phyloP scores from a whole-genome alignment of 2,113 vertebrate species.

The Piliocolobus tephrosceles region DNA sequence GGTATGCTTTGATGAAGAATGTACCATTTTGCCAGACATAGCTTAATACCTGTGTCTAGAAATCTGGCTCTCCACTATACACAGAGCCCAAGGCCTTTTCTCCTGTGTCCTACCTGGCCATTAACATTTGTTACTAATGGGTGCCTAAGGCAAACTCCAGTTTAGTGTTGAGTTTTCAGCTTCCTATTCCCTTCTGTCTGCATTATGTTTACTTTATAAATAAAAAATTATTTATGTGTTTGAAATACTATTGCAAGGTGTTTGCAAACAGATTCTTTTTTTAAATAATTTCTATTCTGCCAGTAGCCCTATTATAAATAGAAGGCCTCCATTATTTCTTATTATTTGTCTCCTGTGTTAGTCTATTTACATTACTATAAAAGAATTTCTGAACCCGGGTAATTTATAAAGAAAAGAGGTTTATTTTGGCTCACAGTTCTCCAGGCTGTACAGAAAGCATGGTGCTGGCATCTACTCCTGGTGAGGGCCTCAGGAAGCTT shows the following conservation, averaged over 20 bases:
- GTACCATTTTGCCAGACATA: not conserved
- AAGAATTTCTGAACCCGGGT: too few relatives aligned
- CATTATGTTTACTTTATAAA: not conserved
- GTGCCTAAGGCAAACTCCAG: not conserved
- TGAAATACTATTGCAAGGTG: not conserved
- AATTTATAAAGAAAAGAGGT: too few relatives aligned
- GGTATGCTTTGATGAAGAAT: not conserved
- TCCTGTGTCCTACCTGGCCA: fast-evolving
- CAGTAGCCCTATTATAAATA: not conserved
- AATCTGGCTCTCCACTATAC: not conserved
- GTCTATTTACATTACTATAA: too few relatives aligned
- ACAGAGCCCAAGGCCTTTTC: too few relatives aligned
- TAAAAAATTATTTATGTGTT: not conserved
- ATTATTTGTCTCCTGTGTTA: not conserved
- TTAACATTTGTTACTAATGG: not conserved
- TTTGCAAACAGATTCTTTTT: not conserved
- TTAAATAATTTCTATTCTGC: not conserved
- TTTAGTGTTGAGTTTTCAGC: not conserved
- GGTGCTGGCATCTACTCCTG: too few relatives aligned
- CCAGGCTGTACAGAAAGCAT: too few relatives aligned
- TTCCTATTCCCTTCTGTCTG: not conserved
- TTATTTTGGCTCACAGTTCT: too few relatives aligned
- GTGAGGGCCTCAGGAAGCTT: too few relatives aligned
- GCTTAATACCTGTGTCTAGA: not conserved
- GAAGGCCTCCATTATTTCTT: not conserved